Base-by-base conservation (phyloP, 2,797 vertebrate genomes). In the Psittacula echo region DNA sequence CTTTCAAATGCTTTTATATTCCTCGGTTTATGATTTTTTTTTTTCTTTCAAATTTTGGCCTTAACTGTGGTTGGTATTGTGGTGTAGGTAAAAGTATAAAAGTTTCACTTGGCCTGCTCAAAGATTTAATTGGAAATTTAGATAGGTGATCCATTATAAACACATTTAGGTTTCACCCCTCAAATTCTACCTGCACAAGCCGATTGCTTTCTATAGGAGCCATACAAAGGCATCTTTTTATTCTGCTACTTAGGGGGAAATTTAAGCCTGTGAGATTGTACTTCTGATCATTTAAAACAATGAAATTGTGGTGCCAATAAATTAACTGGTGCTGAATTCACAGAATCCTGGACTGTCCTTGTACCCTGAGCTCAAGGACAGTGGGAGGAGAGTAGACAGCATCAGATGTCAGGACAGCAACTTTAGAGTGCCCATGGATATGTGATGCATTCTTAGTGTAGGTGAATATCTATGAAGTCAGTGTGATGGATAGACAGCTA, bases 301-400 rank as follows among this genome's bases (percentile, higher is more conserved):
- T 3, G 0, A 67, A 94, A 80, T 74, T 26, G 61, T 1, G 17
- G 64, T 29, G 74, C 77, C 83, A 76, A 79, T 85, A 94, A 91
- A 95, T 88, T 64, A 90, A 30, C 61, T 23, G 79, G 47, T 90
- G 87, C 95, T 90, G 93, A 95, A 76, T 64, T 93, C 60, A 62
- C 77, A 74, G 67, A 67, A 64, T 73, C 84, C 37, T 79, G 47
- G 65, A 5, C 64, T 50, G 64, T 29, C 76, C 85, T 90, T 76
- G 18, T 39, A 20, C 44, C 30, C 39, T 0, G 9, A 85, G 83
- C 85, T 85, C 87, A 89, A 96, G 91, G 80, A 9, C 60, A 51
- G 85, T 23, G 42, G 12, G 47, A 61, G 56, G 30, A 80, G 41
- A 45, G 8, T 9, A 78, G 50, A 37, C 29, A 87, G 47, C 19